Base-by-base conservation (phyloP, 2,888 invertebrate genomes). In the Sialis lutaria region DNA sequence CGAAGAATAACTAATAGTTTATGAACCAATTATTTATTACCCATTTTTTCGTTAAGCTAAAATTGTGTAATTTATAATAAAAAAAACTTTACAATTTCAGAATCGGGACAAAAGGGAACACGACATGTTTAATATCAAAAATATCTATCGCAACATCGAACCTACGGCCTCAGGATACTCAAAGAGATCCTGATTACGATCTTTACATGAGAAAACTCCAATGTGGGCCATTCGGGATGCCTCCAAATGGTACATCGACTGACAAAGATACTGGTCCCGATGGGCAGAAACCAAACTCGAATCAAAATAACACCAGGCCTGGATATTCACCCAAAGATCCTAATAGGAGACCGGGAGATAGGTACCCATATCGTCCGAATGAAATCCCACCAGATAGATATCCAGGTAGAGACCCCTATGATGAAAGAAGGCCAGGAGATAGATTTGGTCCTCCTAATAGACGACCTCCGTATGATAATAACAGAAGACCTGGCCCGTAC, bases 101-200 rank as follows among this genome's bases (percentile, higher is more conserved):
- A 50, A 72, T 77, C 54, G 70, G 72, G 50, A 62, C 67, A 37
- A 72, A 73, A 62, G 77, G 78, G 52, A 79, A 79, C 57, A 72
- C 72, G 46, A 73, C 73, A 7, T 79, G 78, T 57, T 70, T 73
- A 49, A 57, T 78, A 49, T 71, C 73, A 48, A 34, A 34, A 42
- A 45, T 31, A 45, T 10, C 30, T 42, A 10, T 30, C 22, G 10
- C 42, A 9, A n/a, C 30, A 4, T 31, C 63, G 1, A 66, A 68
- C 52, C 63, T 70, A 7, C 67, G 68, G 49, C 68, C 73, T 7
- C 63, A 67, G 42, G 73, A 73, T 41, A 67, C 76, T 8, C 60
- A 68, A 47, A 59, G 62, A 50, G 72, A 78, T 60, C 67, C 72
- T n/a, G 76, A 78, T 57, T 78, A 71, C 58, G 78, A 78, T 60